Evolutionary conservation across 2,113 vertebrate genomes (phyloP).

Genomic region (Xerus inauris): DNA sequence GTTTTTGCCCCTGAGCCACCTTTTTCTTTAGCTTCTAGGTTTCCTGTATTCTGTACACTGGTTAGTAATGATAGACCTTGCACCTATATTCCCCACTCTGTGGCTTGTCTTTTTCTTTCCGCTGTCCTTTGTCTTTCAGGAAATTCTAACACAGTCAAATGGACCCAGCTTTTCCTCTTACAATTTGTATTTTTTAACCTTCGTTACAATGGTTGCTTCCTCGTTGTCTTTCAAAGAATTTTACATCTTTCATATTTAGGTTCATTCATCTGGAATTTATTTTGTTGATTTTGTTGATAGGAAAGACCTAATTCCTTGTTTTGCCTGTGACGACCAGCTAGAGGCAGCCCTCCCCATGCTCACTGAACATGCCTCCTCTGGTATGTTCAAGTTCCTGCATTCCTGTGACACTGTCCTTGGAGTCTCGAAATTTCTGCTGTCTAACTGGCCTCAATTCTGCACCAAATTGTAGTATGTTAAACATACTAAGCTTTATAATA

Average conservation of each 20-base stretch:
- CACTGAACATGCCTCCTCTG: background rate
- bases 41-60: background rate
- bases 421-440: background rate
- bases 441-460: background rate
- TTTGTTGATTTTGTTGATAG: too few species aligned
- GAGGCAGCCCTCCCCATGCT: background rate
- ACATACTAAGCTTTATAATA: background rate
- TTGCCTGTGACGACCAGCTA: background rate
- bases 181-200: background rate
- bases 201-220: background rate
- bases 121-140: background rate
- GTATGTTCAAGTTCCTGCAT: background rate
- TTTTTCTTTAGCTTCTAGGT: background rate
- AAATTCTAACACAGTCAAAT: background rate
- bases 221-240: background rate
- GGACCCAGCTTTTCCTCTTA: background rate
- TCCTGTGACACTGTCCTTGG: background rate
- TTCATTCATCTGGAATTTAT: background rate
- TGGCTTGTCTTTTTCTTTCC: background rate
- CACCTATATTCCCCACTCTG: background rate
- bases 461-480: too few species aligned
- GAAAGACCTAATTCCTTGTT: background rate
- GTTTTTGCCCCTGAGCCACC: background rate
- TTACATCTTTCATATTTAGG: background rate
- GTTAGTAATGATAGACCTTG: too few species aligned